These are phyloP conservation scores for Ophonus ardosiacus DNA, from an alignment of 2,888 invertebrate genomes.

Conservation along the genomic window DNA sequence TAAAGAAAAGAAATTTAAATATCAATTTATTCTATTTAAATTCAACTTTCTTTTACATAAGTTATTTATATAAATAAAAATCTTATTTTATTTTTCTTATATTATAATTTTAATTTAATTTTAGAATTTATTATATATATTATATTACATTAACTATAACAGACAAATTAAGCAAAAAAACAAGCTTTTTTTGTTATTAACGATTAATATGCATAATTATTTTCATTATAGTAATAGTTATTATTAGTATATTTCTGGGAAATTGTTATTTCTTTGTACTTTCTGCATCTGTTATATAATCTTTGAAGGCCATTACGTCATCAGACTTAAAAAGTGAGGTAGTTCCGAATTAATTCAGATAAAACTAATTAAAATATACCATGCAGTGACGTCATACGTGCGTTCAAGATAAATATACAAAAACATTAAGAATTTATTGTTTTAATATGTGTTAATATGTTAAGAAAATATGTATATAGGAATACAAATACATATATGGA, in stretches of 20 bases:
- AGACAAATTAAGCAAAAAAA: background rate
- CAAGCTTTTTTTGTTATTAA: background rate
- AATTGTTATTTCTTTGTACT: background rate
- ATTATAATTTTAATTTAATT: too few relatives aligned
- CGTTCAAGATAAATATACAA: background rate
- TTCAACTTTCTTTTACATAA: too few relatives aligned
- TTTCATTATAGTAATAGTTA: constrained; percentile 13
- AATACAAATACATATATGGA: background rate
- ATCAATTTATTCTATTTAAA: too few relatives aligned
- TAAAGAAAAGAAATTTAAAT: too few relatives aligned
- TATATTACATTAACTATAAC: too few relatives aligned
- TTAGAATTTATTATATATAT: too few relatives aligned
- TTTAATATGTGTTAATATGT: background rate
- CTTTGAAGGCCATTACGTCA: constrained; percentile 41
- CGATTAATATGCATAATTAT: background rate
- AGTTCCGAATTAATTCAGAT: background rate
- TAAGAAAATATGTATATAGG: background rate
- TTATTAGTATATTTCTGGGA: constrained; percentile 1
- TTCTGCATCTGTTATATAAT: constrained; percentile 30
- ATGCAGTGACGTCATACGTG: constrained; percentile 1
- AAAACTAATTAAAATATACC: constrained; percentile 7
- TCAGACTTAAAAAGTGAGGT: background rate
- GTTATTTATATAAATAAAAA: too few relatives aligned
- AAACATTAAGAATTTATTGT: background rate
- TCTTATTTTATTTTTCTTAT: too few relatives aligned